Evolutionary conservation across 2,113 vertebrate genomes (phyloP).

Genomic region (Gallinago jamesoni): DNA sequence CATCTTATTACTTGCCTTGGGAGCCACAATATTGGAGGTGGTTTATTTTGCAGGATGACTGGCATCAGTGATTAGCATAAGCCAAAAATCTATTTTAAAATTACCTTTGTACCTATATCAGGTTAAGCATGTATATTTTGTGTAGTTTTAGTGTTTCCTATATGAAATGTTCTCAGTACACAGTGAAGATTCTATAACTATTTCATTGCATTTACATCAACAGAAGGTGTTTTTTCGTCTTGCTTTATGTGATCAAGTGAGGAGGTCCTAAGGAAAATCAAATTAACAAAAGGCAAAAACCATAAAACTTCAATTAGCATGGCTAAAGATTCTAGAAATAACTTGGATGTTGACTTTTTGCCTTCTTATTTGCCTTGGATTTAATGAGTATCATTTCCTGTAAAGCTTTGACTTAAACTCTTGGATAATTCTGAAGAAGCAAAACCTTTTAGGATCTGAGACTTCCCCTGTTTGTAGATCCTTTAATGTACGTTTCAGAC

Average conservation of each 20-base stretch:
- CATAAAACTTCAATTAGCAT: neutral
- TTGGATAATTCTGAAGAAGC: neutral
- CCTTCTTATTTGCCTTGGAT: neutral
- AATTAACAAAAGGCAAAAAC: neutral
- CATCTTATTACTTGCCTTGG: neutral
- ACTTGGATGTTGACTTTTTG: neutral
- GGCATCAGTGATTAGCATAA: neutral
- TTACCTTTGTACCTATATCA: neutral
- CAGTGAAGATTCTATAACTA: neutral
- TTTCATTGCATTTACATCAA: neutral
- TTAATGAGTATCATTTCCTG: neutral
- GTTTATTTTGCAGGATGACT: neutral
- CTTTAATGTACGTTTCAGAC: neutral
- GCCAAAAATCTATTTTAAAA: neutral
- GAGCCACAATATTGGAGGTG: neutral
- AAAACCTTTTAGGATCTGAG: neutral
- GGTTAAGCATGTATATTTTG: neutral
- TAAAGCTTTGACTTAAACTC: neutral
- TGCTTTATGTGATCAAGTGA: neutral
- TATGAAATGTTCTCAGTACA: neutral
- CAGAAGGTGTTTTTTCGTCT: neutral
- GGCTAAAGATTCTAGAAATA: neutral
- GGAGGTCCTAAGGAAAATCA: neutral
- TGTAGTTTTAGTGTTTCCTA: neutral
- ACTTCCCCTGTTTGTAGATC: neutral